Percentiles rank a stretch among this genome's conserved stretches.
phyloP scores from a whole-genome alignment of 2,113 vertebrate genomes.

The Stomatorhinus ivindoensis region DNA sequence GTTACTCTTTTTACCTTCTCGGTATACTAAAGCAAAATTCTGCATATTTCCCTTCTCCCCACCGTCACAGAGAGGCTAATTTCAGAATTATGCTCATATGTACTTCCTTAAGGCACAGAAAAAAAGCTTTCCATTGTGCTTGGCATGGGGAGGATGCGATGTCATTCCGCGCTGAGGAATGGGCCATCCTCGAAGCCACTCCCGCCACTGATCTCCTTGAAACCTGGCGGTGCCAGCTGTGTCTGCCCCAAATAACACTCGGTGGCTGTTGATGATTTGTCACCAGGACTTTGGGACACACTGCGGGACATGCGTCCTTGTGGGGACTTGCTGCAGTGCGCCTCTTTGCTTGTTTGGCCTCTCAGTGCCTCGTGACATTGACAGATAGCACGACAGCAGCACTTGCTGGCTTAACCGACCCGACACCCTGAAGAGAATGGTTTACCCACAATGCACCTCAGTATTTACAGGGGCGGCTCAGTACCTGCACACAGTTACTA shows the following conservation, averaged over 20 bases:
- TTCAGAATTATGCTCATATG: neutral
- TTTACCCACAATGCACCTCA: neutral
- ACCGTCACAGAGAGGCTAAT: neutral
- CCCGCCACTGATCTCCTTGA: neutral
- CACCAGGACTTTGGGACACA: neutral
- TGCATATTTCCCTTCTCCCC: neutral
- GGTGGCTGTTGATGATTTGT: slow-evolving; percentile 7
- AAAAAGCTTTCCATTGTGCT: neutral
- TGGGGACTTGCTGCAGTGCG: neutral
- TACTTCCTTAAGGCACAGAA: neutral
- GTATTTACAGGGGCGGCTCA: neutral
- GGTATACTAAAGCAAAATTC: neutral
- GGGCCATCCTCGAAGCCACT: neutral
- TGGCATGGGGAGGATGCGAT: neutral
- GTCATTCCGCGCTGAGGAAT: neutral
- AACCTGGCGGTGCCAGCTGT: neutral
- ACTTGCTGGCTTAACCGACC: neutral
- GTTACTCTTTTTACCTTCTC: neutral
- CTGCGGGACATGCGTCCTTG: neutral
- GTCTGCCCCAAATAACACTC: neutral
- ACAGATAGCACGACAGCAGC: neutral
- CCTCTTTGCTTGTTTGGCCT: neutral
- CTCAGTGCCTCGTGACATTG: neutral
- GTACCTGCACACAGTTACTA: too few species aligned
- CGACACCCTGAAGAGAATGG: neutral